Evolutionary conservation across 2,797 vertebrate species (phyloP), one percentile per base, ranked within the genome.

Genomic region (Sebastes kiyomatsui): DNA sequence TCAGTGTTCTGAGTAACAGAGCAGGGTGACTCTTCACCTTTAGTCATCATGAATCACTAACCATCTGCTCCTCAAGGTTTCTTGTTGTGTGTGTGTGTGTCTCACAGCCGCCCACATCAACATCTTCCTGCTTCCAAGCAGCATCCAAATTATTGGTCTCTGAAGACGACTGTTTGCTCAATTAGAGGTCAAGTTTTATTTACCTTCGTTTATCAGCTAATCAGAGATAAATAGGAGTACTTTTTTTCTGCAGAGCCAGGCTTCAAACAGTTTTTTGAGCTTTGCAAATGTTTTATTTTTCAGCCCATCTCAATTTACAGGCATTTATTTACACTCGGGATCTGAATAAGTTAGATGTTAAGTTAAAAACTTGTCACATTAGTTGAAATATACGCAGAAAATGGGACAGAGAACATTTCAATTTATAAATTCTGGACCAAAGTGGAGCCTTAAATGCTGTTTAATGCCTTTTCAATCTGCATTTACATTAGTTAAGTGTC

Each of bases 41-140:
- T 16, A 66, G 71, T 89, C 70, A 79, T 68, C 70, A 27, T 93
- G 73, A 91, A 74, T 93, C 87, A 90, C 38, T 0, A 42, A 58
- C 75, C 80, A 82, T 84, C 68, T 86, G 79, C 75, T 82, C 18
- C 9, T 75, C 66, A 23, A 22, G 38, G 61, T 42, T 42, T 73
- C 6, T 38, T 55, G 62, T 22, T 23, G 12, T 33, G 23, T 46
- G 14, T 56, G 18, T 28, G 64, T 49, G 71, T 28, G 18, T 56
- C 52, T 54, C 69, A 33, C 67, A 22, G 13, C 33, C 77, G 60
- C 87, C 86, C 58, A 67, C 80, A 67, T 28, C 28, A 20, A 35
- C 25, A 32, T 30, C 72, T 62, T 59, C 23, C 38, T 27, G 27
- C 77, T 20, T 71, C 8, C 35, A 14, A 2, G 7, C 30, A 25